phyloP scores from a whole-genome alignment of 2,113 vertebrate genomes.

The Zapus hudsonius region DNA sequence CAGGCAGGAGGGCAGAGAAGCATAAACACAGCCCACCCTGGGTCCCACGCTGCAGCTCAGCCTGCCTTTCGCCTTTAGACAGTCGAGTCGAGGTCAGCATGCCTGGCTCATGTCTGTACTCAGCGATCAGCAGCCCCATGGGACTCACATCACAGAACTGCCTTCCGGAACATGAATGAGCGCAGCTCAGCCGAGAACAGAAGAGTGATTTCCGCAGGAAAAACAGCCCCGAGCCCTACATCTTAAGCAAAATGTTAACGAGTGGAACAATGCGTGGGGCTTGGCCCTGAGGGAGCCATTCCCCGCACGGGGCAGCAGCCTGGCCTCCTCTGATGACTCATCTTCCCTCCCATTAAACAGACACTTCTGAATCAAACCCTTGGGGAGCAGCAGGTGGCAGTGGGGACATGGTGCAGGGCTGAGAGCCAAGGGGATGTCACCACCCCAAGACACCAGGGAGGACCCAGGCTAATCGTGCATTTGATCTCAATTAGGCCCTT shows the following conservation, averaged over 20 bases:
- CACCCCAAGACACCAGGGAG: conserved; percentile 86
- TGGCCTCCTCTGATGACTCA: conserved; percentile 87
- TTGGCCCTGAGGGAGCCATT: conserved; percentile 78
- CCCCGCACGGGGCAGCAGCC: conserved; percentile 78
- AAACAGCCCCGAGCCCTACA: conserved; percentile 73
- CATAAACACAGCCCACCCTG: fast-evolving
- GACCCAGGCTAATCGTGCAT: conserved; percentile 89
- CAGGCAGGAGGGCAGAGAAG: not conserved
- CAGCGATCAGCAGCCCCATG: not conserved
- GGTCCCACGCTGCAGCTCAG: not conserved
- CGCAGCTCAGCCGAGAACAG: not conserved
- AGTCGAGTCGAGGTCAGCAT: not conserved
- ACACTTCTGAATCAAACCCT: conserved; percentile 90
- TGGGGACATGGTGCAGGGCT: conserved; percentile 82
- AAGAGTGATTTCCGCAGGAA: conserved; percentile 63
- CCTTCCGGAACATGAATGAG: conserved; percentile 39
- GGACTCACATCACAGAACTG: not conserved
- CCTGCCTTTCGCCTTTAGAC: not conserved
- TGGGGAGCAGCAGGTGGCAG: conserved; percentile 85
- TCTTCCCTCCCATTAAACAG: conserved; percentile 91
- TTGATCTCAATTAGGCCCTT: conserved; percentile 86
- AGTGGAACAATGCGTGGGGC: conserved; percentile 60
- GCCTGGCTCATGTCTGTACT: fast-evolving
- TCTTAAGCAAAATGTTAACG: conserved; percentile 83
- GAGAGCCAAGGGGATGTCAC: conserved; percentile 86